Percentiles rank a stretch among this genome's conserved stretches.
These are phyloP conservation scores for Drosophila melanosoma DNA, from an alignment of 2,888 invertebrate species.

Conservation along the genomic window DNA sequence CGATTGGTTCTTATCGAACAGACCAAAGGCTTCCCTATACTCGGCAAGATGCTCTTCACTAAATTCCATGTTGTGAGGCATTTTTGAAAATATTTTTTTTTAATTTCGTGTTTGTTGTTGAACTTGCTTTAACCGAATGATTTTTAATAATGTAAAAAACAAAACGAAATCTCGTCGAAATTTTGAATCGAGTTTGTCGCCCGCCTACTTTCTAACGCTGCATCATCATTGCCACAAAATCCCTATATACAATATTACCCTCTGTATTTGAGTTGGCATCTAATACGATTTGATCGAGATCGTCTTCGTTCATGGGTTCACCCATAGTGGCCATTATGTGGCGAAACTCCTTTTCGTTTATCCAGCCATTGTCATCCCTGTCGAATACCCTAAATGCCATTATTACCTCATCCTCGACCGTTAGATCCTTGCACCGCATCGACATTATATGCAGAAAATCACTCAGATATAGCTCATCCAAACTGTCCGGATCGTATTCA, in stretches of 20 bases:
- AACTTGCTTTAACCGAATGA: slow-evolving; percentile 11
- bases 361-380: slow-evolving; percentile 46
- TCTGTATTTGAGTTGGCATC: slow-evolving; percentile 64
- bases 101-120: background rate
- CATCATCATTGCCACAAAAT: slow-evolving; percentile 58
- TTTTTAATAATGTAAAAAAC: background rate
- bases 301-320: slow-evolving; percentile 58
- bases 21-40: slow-evolving; percentile 99
- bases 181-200: background rate
- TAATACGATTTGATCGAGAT: slow-evolving; percentile 56
- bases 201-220: slow-evolving; percentile 42
- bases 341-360: slow-evolving; percentile 53
- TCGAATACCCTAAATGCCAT: slow-evolving; percentile 64
- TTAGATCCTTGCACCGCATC: slow-evolving; percentile 41
- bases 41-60: slow-evolving; percentile 99
- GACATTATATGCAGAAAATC: slow-evolving; percentile 66
- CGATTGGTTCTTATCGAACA: slow-evolving; percentile 99
- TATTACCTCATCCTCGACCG: slow-evolving; percentile 61
- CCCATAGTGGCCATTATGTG: slow-evolving; percentile 55
- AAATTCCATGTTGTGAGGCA: slow-evolving; percentile 86
- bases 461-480: slow-evolving; percentile 55
- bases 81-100: background rate
- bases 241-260: slow-evolving; percentile 62
- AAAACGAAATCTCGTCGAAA: background rate
- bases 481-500: slow-evolving; percentile 61